Evolutionary conservation across 2,888 invertebrate species (phyloP), one percentile per base, ranked within the genome.

Genomic region (Papilio demoleus): DNA sequence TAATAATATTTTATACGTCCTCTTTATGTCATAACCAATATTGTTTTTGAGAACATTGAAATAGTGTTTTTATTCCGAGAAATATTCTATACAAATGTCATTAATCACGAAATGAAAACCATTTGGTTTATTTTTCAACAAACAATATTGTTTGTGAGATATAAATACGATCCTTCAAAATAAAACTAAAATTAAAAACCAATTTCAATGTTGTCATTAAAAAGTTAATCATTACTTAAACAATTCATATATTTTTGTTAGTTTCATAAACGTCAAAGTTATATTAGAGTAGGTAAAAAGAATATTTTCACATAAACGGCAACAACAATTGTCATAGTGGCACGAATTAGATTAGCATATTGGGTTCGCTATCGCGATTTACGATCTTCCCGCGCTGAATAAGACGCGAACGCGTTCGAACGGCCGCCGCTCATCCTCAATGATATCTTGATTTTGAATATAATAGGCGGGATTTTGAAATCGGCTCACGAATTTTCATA

Each of bases 371-470:
- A 60, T 60, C 60, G 27, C 27, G 12, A 67, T 24, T 27, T 50
- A 60, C 27, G 19, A 68, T 63, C 38, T 62, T 14, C n/a, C 24
- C 58, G 63, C 36, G 27, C 36, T 58, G 63, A 58, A 58, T 63
- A 27, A 22, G 24, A 67, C 40, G 11, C 61, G 22, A 19, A 6
- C 24, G 8, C 53, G 50, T 67, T 63, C 42, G 24, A 45, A 61
- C 56, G 42, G 22, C 34, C 6, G 24, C 17, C 56, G 42, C 22
- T 40, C 56, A 24, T 63, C 58, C 36, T 62, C 42, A 62, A 62
- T 56, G 36, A 42, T 62, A 62, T 67, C 62, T 62, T 62, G 67
- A 67, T 67, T 63, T 56, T 62, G 42, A 67, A 67, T 42, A 67
- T 67, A 63, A 68, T 63, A 63, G 58, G 31, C 12, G 36, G 27